Conservation (phyloP, 2,888 invertebrate genomes). For the Apamea crenata region DNA sequence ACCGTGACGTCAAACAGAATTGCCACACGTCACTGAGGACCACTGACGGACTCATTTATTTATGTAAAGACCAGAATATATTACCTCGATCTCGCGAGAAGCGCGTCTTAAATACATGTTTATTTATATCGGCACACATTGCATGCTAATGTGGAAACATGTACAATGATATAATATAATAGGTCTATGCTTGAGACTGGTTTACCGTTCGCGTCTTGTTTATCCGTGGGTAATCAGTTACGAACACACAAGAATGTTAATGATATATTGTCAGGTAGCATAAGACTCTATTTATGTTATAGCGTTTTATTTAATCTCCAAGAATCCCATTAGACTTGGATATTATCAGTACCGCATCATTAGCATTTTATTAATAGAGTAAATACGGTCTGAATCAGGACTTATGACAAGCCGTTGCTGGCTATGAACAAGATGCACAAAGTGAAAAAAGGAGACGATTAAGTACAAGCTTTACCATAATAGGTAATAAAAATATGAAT, state of each 20-base stretch:
- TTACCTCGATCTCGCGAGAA: slow-evolving; percentile 22
- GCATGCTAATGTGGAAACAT: slow-evolving; percentile 34
- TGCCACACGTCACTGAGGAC: slow-evolving; percentile 47
- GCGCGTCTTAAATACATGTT: slow-evolving; percentile 36
- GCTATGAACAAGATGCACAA: neutral
- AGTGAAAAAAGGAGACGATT: neutral
- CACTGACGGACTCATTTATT: slow-evolving; percentile 56
- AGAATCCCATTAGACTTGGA: neutral
- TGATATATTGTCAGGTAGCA: neutral
- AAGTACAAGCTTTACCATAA: neutral
- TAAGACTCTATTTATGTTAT: neutral
- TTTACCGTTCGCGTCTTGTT: slow-evolving; percentile 21
- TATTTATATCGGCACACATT: slow-evolving; percentile 42
- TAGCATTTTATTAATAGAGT: neutral
- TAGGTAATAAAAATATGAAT: neutral
- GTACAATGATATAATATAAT: slow-evolving; percentile 9
- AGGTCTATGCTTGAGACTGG: neutral
- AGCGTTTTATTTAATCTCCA: slow-evolving; percentile 10
- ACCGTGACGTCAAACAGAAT: slow-evolving; percentile 44
- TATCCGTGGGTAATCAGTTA: slow-evolving; percentile 4
- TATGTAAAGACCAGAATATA: slow-evolving; percentile 50
- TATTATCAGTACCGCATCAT: neutral
- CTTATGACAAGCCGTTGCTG: neutral
- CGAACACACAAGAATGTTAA: neutral
- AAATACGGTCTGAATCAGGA: neutral